Evolutionary conservation across 2,113 vertebrate genomes (phyloP).

Genomic region (Coptodon bakossiorum): DNA sequence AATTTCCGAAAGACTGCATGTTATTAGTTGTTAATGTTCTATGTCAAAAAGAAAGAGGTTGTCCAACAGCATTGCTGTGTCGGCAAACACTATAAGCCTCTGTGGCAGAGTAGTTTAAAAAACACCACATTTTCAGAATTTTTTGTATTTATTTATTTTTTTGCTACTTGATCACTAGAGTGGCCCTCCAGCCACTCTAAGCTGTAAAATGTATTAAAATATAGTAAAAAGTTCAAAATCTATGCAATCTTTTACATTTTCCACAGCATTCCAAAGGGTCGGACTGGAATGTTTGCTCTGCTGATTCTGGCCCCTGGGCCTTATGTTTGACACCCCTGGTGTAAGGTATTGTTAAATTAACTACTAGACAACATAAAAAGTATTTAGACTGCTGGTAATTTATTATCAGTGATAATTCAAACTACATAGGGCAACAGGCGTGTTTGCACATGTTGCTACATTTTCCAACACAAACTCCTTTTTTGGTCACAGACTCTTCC

Average conservation of each 20-base stretch:
- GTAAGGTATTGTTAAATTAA: accelerated
- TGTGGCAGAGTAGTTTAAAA: background rate
- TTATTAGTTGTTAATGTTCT: background rate
- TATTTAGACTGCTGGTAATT: background rate
- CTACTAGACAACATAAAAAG: background rate
- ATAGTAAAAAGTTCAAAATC: background rate
- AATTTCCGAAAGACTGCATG: background rate
- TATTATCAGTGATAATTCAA: background rate
- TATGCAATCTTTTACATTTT: background rate
- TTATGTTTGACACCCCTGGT: background rate
- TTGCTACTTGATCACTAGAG: background rate
- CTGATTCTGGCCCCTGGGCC: background rate
- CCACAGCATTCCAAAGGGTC: background rate
- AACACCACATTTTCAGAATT: background rate
- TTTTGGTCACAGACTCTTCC: background rate
- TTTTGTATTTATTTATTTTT: accelerated
- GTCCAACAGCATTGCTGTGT: background rate
- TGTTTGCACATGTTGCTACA: background rate
- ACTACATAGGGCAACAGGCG: background rate
- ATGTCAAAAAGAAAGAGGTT: background rate
- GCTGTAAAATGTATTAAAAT: background rate
- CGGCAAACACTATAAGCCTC: accelerated
- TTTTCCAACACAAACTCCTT: background rate
- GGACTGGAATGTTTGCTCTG: background rate
- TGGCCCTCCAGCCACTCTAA: accelerated